phyloP scores from a whole-genome alignment of 1,140 invertebrate species.

The Rhysida immarginata region DNA sequence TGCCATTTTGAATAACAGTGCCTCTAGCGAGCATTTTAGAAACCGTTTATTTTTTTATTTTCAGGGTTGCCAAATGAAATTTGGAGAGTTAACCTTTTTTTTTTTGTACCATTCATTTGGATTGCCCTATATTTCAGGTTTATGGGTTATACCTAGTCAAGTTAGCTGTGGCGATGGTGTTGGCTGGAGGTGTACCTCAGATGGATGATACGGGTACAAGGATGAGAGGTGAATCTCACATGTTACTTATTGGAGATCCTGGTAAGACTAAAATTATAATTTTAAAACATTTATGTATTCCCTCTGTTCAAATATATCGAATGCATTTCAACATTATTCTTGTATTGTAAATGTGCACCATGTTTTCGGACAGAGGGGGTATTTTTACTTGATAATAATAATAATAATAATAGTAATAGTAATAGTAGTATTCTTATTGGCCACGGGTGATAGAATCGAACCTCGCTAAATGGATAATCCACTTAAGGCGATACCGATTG shows the following conservation, averaged over 20 bases:
- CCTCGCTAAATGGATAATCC: too few species aligned
- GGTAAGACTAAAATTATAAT: constrained; percentile 33
- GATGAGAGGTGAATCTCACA: constrained; percentile 61
- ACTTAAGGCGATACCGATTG: too few species aligned
- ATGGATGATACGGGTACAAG: constrained; percentile 36
- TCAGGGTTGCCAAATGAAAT: too few species aligned
- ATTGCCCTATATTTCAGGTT: too few species aligned
- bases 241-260: constrained; percentile 78
- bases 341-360: neutral
- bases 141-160: constrained; percentile 78
- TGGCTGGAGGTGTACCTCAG: constrained; percentile 51
- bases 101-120: too few species aligned
- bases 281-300: neutral
- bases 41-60: too few species aligned
- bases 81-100: neutral
- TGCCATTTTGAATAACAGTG: too few species aligned
- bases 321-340: neutral
- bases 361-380: too few species aligned
- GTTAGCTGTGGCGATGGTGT: constrained; percentile 54
- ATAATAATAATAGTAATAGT: too few species aligned
- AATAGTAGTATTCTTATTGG: neutral
- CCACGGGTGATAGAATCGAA: too few species aligned
- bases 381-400: too few species aligned
- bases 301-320: neutral
- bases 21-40: too few species aligned